Conservation (phyloP, 2,113 vertebrate species). For the Vireo altiloquus region DNA sequence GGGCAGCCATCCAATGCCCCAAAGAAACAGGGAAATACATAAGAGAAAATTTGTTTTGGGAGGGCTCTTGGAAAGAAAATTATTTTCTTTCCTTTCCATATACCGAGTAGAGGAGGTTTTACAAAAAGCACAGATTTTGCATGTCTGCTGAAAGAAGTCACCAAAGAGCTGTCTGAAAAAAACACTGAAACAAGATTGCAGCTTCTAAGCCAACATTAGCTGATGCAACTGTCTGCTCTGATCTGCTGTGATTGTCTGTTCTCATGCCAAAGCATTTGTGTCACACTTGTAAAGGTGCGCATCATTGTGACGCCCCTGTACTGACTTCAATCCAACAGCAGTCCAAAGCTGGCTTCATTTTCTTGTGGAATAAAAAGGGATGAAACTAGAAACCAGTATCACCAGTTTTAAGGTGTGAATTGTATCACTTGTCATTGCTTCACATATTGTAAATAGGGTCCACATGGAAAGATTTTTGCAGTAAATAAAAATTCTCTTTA, state of each 20-base stretch:
- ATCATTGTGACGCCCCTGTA: neutral
- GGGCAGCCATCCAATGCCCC: neutral
- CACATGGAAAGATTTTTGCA: neutral
- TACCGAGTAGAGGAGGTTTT: neutral
- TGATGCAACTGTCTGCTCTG: neutral
- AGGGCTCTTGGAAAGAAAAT: neutral
- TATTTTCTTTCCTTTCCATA: neutral
- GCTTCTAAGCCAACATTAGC: neutral
- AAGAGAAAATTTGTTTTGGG: neutral
- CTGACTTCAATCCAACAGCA: neutral
- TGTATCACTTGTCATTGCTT: neutral
- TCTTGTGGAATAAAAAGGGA: neutral
- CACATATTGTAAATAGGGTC: neutral
- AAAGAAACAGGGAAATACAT: neutral
- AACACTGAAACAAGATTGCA: neutral
- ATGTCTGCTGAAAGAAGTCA: neutral
- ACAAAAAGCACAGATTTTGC: neutral
- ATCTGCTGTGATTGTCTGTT: slow-evolving; percentile 6
- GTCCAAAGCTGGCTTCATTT: neutral
- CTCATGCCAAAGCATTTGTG: neutral
- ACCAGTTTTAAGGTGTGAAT: neutral
- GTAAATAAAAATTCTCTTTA: neutral
- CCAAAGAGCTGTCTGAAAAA: neutral
- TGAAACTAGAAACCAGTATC: neutral
- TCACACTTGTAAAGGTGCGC: neutral